Evolutionary conservation across 2,113 vertebrate species (phyloP).

Genomic region (Tragelaphus buxtoni): DNA sequence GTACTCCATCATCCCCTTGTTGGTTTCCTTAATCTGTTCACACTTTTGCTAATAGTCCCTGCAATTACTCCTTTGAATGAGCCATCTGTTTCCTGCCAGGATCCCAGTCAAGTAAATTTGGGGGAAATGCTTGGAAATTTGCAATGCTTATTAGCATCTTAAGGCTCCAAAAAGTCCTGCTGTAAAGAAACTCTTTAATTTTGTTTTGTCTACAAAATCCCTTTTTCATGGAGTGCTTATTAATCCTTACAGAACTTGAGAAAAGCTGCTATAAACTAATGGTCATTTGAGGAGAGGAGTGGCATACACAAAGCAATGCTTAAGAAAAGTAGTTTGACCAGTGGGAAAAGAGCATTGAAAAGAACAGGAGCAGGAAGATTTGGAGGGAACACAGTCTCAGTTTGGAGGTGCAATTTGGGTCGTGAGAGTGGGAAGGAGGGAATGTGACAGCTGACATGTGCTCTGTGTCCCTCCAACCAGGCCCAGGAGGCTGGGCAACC

Average conservation of each 20-base stretch:
- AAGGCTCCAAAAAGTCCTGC: slow-evolving; percentile 52
- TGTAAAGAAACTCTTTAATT: slow-evolving; percentile 52
- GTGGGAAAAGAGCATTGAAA: background rate
- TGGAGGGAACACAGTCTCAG: background rate
- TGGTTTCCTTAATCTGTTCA: slow-evolving; percentile 53
- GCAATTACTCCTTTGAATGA: slow-evolving; percentile 52
- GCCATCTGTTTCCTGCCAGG: slow-evolving; percentile 66
- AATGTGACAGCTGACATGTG: fast-evolving
- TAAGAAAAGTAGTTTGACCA: background rate
- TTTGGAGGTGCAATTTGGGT: background rate
- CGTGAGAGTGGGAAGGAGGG: background rate
- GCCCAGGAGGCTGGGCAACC: fast-evolving
- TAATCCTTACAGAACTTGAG: background rate
- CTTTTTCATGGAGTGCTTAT: background rate
- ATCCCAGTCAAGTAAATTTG: slow-evolving; percentile 59
- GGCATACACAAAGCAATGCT: background rate
- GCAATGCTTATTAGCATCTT: slow-evolving; percentile 54
- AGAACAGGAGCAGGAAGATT: background rate
- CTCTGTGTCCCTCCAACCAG: too few relatives aligned
- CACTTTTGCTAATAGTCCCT: slow-evolving; percentile 53
- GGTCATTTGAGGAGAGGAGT: background rate
- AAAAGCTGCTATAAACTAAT: background rate
- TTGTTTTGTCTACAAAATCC: slow-evolving; percentile 19
- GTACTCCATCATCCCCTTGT: slow-evolving; percentile 16
- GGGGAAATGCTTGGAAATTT: slow-evolving; percentile 49